Evolutionary conservation across 2,888 invertebrate genomes (phyloP), one percentile per base, ranked within the genome.

Genomic region (Tanytarsus gracilentus): DNA sequence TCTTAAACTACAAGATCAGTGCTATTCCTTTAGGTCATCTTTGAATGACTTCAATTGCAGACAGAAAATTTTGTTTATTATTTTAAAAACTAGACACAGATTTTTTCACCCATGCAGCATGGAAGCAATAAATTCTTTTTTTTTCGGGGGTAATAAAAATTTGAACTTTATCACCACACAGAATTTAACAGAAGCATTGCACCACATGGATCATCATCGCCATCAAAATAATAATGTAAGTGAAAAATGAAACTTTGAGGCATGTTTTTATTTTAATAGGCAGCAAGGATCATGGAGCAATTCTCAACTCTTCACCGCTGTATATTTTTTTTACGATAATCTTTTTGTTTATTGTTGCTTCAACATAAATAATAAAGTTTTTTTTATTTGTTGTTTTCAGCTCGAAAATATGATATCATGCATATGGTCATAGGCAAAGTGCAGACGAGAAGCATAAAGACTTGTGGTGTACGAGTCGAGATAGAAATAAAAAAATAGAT

Each of bases 51-150:
- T 21, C n/a, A 18, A 21, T 44, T 18, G 44, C 21, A 44, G 44
- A 44, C 44, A 44, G 11, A 23, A 11, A 11, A 11, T 44, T 44
- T 18, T 44, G 44, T 44, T 44, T 44, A 58, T 58, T 58, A 30
- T 58, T 58, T 44, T 58, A n/a, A n/a, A n/a, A n/a, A 11, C 9
- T 44, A 48, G 44, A 48, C 48, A 16, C 9, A 27, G 9, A 44
- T 29, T 14, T 16, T 7, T n/a, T 30, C 40, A 25, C 18, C 11
- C 21, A 27, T 16, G 58, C 58, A 58, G 48, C 58, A 58, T 58
- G 58, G 58, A 58, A 58, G 58, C 58, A 58, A 58, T 58, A 58
- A 58, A 58, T 30, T 44, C 18, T 16, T 44, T 23, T 44, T 21
- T 16, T 18, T 44, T 4, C 4, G 9, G 11, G 18, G 44, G 21